Evolutionary conservation across 2,113 vertebrate genomes (phyloP), one percentile per base, ranked within the genome.

Genomic region (Phrynocephalus versicolor): DNA sequence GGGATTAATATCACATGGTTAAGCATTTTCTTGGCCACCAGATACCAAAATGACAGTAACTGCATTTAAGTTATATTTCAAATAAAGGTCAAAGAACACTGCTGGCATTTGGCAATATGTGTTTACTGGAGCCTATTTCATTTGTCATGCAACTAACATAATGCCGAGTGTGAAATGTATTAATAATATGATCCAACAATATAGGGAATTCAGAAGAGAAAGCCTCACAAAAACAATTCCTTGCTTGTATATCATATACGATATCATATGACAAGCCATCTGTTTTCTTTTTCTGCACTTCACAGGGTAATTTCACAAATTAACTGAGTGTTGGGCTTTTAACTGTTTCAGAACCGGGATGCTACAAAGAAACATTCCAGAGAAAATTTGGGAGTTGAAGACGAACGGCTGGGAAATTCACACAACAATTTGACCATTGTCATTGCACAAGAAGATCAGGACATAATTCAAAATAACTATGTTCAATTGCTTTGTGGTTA

Each of bases 41-140:
- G 15, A 64, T 65, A 51, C 21, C 45, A 15, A 79, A 80, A 80
- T 64, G 84, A 85, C 77, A 85, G 69, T 30, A 62, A 45, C 30
- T 35, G 57, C 37, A 15, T 79, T 55, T 79, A 57, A 85, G 62
- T 69, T 62, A 72, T 60, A 35, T 71, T 79, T 27, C 18, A 85
- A 51, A 45, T 73, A 80, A 85, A 80, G 84, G 84, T 73, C 77
- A 80, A 39, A 62, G 60, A 80, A 64, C 69, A 33, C 21, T 64
- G 37, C 15, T 80, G 77, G 72, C 58, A 72, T 85, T 85, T 85
- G 41, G 69, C 72, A 57, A 64, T 37, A 74, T 55, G 35, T 73
- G 62, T 65, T 80, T 85, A 73, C 41, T 37, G 23, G 30, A 64
- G 57, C 60, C 55, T 72, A 18, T 70, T 62, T 71, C 30, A 37